Base-by-base conservation (phyloP, 2,888 invertebrate genomes). In the Apotomis betuletana region DNA sequence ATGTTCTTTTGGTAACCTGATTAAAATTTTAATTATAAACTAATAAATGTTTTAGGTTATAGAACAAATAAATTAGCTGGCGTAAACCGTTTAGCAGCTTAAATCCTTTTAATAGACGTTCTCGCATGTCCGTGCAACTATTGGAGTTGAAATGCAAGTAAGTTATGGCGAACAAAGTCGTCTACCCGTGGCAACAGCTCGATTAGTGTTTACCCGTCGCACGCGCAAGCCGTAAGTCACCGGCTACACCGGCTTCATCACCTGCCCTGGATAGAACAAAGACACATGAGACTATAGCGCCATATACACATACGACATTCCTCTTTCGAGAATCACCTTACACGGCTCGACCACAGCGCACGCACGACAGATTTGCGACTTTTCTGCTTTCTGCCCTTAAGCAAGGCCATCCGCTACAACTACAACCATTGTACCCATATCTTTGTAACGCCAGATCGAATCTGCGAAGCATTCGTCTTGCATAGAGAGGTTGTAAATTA, bases 281-380 rank as follows among this genome's bases (percentile, higher is more conserved):
- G 46, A 8, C 57, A 15, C 27, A 65, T 57, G n/a, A 9, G n/a
- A 27, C 44, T n/a, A 6, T 46, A 46, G 27, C 9, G n/a, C n/a
- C 57, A 55, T 27, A n/a, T 46, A 57, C 36, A 57, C 36, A 27
- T 65, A 46, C 6, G n/a, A 44, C 55, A 4, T 57, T 65, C 4
- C 44, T 27, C 6, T 44, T 12, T 8, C 12, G n/a, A n/a, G n/a
- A n/a, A 8, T 8, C 8, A 8, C 27, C 41, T 69, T 74, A 71
- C 74, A 62, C 69, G 60, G 74, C 55, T 70, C 73, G 73, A 69
- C 74, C 77, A 77, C 77, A 72, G 75, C 74, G 74, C 71, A 68
- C 76, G 79, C 77, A 74, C 74, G 81, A 81, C 82, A 82, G 81
- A 82, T 83, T 83, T 82, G 82, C 77, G 83, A 82, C 77, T 76